Conservation (phyloP, 2,113 vertebrate species). For the Cyanistes caeruleus region DNA sequence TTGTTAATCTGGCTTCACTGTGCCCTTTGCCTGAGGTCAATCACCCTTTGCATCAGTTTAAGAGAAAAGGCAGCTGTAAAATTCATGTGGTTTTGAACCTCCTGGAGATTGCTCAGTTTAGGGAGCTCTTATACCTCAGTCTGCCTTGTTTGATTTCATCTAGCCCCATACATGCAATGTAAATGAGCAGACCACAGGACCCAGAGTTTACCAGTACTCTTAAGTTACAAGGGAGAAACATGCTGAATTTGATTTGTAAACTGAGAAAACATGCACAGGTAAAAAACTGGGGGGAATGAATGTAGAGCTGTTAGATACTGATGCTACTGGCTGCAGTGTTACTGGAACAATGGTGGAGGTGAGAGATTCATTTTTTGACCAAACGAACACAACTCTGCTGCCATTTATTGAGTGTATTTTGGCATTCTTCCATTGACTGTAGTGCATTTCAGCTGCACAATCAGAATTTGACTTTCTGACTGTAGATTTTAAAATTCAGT, state of each 20-base stretch:
- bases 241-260: neutral
- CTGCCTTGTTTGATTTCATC: neutral
- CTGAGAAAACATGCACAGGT: neutral
- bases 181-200: neutral
- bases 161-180: neutral
- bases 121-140: neutral
- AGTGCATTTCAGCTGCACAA: neutral
- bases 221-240: neutral
- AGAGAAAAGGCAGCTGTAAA: neutral
- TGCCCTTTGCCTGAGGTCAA: neutral
- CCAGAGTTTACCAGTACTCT: neutral
- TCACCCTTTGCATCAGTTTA: neutral
- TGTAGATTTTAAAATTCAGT: neutral
- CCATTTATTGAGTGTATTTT: neutral
- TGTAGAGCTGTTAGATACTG: neutral
- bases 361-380: neutral
- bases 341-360: neutral
- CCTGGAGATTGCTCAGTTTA: neutral
- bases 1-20: neutral
- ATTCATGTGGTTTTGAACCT: neutral
- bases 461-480: neutral
- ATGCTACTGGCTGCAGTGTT: neutral
- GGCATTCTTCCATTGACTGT: neutral
- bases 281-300: neutral
- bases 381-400: neutral